Evolutionary conservation across 2,113 vertebrate species (phyloP).

Genomic region (Pandion haliaetus): DNA sequence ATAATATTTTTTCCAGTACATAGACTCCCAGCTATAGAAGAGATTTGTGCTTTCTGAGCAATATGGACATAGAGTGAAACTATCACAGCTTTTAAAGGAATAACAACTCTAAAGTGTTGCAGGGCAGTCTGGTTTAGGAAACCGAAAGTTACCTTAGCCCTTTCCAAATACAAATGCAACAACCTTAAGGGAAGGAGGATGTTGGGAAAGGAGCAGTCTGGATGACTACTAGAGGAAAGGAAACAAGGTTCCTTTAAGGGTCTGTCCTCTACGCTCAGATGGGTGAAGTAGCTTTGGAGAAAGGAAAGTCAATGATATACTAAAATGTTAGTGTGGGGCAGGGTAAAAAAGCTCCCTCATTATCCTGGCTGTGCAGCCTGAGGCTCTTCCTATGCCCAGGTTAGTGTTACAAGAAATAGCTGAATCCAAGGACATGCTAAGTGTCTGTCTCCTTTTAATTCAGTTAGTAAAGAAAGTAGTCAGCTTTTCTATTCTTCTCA

Average conservation of each 20-base stretch:
- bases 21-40: background rate
- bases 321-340: background rate
- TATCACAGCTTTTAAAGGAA: background rate
- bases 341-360: background rate
- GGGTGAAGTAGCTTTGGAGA: background rate
- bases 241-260: background rate
- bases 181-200: background rate
- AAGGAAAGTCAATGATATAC: background rate
- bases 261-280: background rate
- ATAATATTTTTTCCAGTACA: background rate
- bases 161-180: background rate
- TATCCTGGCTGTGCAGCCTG: background rate
- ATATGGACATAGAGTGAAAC: background rate
- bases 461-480: background rate
- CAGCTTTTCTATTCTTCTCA: background rate
- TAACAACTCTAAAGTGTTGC: background rate
- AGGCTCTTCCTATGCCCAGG: background rate
- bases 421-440: fast-evolving
- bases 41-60: background rate
- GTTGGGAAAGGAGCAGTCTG: background rate
- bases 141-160: background rate
- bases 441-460: background rate
- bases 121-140: background rate
- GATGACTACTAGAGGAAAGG: background rate
- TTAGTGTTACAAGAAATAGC: background rate